Percentiles rank a stretch among this genome's conserved stretches.
Conservation (phyloP, 2,797 vertebrate species). For the Phaenicophaeus curvirostris region DNA sequence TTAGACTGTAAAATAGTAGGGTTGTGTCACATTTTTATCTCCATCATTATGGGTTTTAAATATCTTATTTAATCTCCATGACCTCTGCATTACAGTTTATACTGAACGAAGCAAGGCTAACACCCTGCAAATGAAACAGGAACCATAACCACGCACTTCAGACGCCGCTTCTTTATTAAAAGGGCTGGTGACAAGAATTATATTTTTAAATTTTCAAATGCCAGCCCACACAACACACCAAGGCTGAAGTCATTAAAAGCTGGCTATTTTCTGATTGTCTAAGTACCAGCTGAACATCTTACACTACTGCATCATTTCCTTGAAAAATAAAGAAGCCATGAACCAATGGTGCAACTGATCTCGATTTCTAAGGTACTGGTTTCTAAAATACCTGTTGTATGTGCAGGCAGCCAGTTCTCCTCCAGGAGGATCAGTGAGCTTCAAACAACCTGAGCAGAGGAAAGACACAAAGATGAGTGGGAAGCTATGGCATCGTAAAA, state of each 20-base stretch:
- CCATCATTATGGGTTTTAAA: slow-evolving; percentile 56
- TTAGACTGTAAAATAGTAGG: slow-evolving; percentile 41
- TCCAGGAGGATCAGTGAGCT: slow-evolving; percentile 76
- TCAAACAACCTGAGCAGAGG: slow-evolving; percentile 84
- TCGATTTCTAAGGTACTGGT: background rate
- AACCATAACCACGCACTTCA: slow-evolving; percentile 13
- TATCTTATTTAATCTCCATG: slow-evolving; percentile 56
- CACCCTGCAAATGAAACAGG: background rate
- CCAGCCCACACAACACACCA: background rate
- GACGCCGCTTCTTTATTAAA: background rate
- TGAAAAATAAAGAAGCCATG: background rate
- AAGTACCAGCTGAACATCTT: background rate
- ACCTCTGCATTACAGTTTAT: slow-evolving; percentile 57
- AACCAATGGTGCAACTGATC: background rate
- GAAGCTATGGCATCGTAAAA: slow-evolving; percentile 78
- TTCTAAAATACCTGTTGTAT: slow-evolving; percentile 60
- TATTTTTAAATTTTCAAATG: background rate
- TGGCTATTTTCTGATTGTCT: background rate
- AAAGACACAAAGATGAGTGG: slow-evolving; percentile 78
- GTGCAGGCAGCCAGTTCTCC: slow-evolving; percentile 38
- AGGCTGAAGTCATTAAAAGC: background rate
- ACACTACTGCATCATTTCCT: background rate
- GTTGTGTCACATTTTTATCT: slow-evolving; percentile 27
- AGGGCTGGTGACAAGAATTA: background rate
- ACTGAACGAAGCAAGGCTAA: background rate